phyloP scores from a whole-genome alignment of 2,113 vertebrate species.

The Leptobrachium leishanense region DNA sequence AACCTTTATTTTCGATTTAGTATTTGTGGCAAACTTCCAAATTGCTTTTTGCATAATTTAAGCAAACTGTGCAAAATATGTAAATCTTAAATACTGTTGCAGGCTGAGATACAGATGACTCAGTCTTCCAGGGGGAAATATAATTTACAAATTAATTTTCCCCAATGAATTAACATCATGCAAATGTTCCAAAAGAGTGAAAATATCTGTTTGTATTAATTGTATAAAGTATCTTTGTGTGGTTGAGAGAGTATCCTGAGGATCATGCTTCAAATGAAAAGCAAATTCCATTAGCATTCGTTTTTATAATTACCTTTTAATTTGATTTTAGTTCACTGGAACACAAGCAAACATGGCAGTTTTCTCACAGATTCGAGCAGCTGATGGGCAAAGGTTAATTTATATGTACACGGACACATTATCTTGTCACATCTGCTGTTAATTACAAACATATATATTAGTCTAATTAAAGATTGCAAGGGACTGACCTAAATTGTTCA shows the following conservation, averaged over 20 bases:
- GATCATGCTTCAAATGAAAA: constrained; percentile 55
- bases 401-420: constrained; percentile 85
- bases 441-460: constrained; percentile 92
- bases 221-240: constrained; percentile 33
- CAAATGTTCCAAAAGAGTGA: constrained; percentile 40
- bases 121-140: constrained; percentile 41
- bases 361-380: constrained; percentile 92
- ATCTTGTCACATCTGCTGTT: constrained; percentile 92
- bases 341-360: constrained; percentile 77
- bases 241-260: constrained; percentile 52
- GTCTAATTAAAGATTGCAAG: constrained; percentile 79
- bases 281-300: constrained; percentile 83
- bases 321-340: constrained; percentile 74
- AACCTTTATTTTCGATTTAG: not conserved
- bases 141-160: constrained; percentile 49
- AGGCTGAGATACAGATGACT: constrained; percentile 26
- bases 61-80: constrained; percentile 34
- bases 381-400: constrained; percentile 96
- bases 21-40: constrained; percentile 30
- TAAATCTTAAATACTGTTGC: constrained; percentile 45
- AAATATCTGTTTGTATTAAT: constrained; percentile 50
- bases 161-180: constrained; percentile 45
- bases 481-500: constrained; percentile 80
- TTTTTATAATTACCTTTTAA: constrained; percentile 88
- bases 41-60: constrained; percentile 37